phyloP scores from a whole-genome alignment of 1,140 invertebrate species.

The Oreohelix idahoensis region DNA sequence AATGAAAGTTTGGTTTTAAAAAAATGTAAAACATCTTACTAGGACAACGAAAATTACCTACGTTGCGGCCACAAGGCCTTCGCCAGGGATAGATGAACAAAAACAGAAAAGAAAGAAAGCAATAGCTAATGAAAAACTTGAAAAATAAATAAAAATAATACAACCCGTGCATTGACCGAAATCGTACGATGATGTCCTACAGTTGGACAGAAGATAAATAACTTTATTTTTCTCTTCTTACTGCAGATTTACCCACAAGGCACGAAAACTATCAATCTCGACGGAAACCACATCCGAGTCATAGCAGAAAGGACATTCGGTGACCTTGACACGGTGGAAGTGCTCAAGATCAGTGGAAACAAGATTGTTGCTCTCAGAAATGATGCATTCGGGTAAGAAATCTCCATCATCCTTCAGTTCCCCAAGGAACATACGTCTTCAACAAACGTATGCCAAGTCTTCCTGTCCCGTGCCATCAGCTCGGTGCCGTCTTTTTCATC shows the following conservation, averaged over 20 bases:
- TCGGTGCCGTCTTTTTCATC: no score
- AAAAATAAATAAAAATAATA: neutral
- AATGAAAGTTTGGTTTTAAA: no score
- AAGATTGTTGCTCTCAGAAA: slow-evolving; percentile 51
- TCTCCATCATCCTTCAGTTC: no score
- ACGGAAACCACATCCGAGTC: slow-evolving; percentile 57
- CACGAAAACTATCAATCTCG: slow-evolving; percentile 53
- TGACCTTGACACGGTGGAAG: slow-evolving; percentile 48
- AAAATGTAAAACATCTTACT: no score
- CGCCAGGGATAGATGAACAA: neutral
- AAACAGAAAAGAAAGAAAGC: no score
- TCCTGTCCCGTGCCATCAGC: no score
- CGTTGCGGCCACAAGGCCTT: neutral
- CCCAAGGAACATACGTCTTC: no score
- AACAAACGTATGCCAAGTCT: no score
- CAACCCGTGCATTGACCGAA: neutral
- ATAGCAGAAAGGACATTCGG: slow-evolving; percentile 50
- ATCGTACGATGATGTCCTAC: neutral
- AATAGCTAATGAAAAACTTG: no score
- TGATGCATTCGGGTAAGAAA: slow-evolving; percentile 52
- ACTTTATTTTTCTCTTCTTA: neutral
- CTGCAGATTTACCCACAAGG: slow-evolving; percentile 46
- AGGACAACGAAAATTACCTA: no score
- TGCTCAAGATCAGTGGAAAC: slow-evolving; percentile 62
- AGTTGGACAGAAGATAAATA: neutral